phyloP scores from a whole-genome alignment of 2,888 invertebrate species.

The Nineta flava region DNA sequence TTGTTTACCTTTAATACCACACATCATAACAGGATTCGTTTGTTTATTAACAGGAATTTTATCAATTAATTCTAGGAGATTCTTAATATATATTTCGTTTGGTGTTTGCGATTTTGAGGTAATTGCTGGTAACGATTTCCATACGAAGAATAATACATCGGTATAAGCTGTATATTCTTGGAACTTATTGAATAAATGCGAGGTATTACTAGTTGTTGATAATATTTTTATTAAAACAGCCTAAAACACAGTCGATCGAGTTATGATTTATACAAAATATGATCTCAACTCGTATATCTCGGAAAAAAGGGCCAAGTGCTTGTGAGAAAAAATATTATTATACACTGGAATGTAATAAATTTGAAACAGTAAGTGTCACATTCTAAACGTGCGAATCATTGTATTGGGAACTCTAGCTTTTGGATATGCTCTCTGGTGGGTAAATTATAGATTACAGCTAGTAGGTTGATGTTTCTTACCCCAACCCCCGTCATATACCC shows the following conservation, averaged over 20 bases:
- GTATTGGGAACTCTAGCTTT: too few relatives aligned
- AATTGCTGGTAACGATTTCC: constrained; percentile 40
- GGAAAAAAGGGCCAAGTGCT: too few relatives aligned
- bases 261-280: too few relatives aligned
- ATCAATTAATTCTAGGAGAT: constrained; percentile 46
- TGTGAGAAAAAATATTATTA: too few relatives aligned
- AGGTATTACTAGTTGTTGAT: constrained; percentile 42
- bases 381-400: too few relatives aligned
- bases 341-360: too few relatives aligned
- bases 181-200: constrained; percentile 46
- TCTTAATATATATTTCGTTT: constrained; percentile 36
- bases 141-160: constrained; percentile 59
- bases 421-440: too few relatives aligned
- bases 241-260: constrained; percentile 18
- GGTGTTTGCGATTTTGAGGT: constrained; percentile 39
- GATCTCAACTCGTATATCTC: too few relatives aligned
- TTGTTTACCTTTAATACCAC: constrained; percentile 26
- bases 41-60: constrained; percentile 32
- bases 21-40: constrained; percentile 22
- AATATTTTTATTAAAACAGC: constrained; percentile 47
- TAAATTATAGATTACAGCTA: too few relatives aligned
- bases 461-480: too few relatives aligned
- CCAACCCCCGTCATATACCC: too few relatives aligned
- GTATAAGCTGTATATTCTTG: constrained; percentile 58
- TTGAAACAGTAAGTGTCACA: too few relatives aligned